Percentiles rank a stretch among this genome's conserved stretches.
Evolutionary conservation across 2,888 invertebrate species (phyloP).

Genomic region (Neocrepidodera transversa): DNA sequence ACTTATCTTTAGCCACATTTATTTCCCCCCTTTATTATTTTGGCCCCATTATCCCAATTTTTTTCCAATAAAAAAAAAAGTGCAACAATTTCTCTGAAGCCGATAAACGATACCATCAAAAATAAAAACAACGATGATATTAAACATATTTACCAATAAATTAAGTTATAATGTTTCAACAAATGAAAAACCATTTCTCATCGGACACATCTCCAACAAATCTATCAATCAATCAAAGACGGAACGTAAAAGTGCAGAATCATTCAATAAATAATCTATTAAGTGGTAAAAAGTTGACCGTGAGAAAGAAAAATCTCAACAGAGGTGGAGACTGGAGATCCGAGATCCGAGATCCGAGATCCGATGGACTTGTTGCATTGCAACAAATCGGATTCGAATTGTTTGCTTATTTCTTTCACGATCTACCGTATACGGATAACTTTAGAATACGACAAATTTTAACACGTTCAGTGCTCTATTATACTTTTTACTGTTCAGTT

Average conservation of each 20-base stretch:
- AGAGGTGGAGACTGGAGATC: too few relatives aligned
- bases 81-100: too few relatives aligned
- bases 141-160: slow-evolving; percentile 28
- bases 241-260: slow-evolving; percentile 28
- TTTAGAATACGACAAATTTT: too few relatives aligned
- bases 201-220: slow-evolving; percentile 18
- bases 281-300: slow-evolving; percentile 32
- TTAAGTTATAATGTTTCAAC: slow-evolving; percentile 28
- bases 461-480: too few relatives aligned
- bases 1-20: too few relatives aligned
- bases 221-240: slow-evolving; percentile 28
- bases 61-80: too few relatives aligned
- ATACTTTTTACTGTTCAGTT: too few relatives aligned
- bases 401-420: background rate
- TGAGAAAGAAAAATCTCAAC: slow-evolving; percentile 25
- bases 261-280: slow-evolving; percentile 34
- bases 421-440: background rate
- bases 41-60: too few relatives aligned
- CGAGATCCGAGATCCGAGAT: too few relatives aligned
- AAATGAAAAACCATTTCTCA: slow-evolving; percentile 21
- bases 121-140: slow-evolving; percentile 1
- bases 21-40: too few relatives aligned
- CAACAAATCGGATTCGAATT: slow-evolving; percentile 5
- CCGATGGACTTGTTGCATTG: slow-evolving; percentile 9
- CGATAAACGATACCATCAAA: too few relatives aligned